phyloP scores from a whole-genome alignment of 2,888 invertebrate species.

The Neria commutata region DNA sequence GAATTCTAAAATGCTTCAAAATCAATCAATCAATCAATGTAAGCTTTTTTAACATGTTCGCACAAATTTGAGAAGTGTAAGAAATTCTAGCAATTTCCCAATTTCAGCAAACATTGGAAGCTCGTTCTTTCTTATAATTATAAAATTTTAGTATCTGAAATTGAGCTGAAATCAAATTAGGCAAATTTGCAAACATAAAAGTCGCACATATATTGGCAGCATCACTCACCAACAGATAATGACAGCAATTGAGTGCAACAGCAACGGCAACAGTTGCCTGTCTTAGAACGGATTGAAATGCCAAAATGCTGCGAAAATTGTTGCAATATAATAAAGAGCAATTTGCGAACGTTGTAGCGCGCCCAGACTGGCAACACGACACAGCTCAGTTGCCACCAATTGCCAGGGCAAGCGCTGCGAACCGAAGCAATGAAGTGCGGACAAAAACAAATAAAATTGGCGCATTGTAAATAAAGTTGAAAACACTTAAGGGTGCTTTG shows the following conservation, averaged over 20 bases:
- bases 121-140: too few relatives aligned
- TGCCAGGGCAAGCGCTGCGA: neutral
- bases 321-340: slow-evolving; percentile 12
- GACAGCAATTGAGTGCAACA: neutral
- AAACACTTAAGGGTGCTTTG: slow-evolving; percentile 7
- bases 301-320: neutral
- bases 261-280: neutral
- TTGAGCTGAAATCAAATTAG: slow-evolving; percentile 10
- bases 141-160: too few relatives aligned
- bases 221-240: slow-evolving; percentile 5
- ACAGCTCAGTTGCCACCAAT: neutral
- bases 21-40: too few relatives aligned
- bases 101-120: neutral
- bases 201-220: neutral
- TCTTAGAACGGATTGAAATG: neutral
- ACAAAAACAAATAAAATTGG: slow-evolving; percentile 20
- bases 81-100: neutral
- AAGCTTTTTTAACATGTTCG: too few relatives aligned
- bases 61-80: too few relatives aligned
- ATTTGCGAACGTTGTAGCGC: neutral
- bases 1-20: too few relatives aligned
- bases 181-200: neutral
- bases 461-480: slow-evolving; percentile 14
- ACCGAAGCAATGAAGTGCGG: slow-evolving; percentile 15
- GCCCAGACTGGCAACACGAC: neutral